Evolutionary conservation across 2,113 vertebrate genomes (phyloP).

Genomic region (Agelaius tricolor): DNA sequence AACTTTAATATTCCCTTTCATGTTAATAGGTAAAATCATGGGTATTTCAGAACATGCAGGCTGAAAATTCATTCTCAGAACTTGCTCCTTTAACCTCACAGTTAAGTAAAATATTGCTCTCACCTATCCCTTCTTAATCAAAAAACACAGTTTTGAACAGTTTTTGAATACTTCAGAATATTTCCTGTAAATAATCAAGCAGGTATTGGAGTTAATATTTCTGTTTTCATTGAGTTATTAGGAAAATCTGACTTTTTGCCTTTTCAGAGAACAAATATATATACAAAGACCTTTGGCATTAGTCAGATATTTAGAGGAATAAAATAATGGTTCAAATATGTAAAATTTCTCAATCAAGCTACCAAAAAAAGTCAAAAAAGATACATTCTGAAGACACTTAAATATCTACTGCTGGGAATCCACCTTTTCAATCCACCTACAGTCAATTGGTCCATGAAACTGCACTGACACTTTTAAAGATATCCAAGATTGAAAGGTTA

Average conservation of each 20-base stretch:
- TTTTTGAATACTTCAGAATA: neutral
- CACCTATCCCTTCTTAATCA: fast-evolving
- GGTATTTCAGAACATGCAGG: neutral
- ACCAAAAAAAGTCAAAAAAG: neutral
- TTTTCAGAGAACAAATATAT: neutral
- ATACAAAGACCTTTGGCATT: neutral
- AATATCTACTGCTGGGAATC: neutral
- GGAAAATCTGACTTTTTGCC: neutral
- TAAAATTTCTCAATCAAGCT: neutral
- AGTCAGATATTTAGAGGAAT: neutral
- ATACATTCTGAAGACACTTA: neutral
- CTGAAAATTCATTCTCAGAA: neutral
- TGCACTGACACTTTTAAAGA: neutral
- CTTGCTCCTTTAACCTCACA: neutral
- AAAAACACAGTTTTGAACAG: neutral
- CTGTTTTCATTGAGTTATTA: neutral
- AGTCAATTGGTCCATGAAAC: neutral
- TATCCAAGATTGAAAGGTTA: neutral
- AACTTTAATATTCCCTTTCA: neutral
- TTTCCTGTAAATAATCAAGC: neutral
- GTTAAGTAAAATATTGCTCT: neutral
- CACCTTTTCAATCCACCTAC: neutral
- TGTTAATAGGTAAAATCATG: neutral
- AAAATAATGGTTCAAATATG: neutral
- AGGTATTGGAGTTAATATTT: neutral